phyloP scores from a whole-genome alignment of 2,888 invertebrate species.

The Lymantria monacha region DNA sequence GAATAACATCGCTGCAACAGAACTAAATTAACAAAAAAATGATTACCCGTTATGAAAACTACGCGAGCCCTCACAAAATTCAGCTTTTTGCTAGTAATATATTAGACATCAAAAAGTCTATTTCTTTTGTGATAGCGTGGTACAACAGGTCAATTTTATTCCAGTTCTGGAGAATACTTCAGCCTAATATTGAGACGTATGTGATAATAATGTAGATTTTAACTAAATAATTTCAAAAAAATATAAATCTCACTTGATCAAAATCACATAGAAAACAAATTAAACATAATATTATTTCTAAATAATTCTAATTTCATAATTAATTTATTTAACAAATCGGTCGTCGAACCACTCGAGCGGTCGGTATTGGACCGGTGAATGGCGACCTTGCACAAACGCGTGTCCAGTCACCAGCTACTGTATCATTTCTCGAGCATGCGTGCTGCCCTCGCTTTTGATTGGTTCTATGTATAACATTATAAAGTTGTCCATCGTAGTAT shows the following conservation, averaged over 20 bases:
- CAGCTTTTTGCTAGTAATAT: too few species aligned
- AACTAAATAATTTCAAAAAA: too few species aligned
- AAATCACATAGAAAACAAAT: too few species aligned
- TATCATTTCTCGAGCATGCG: slow-evolving; percentile 46
- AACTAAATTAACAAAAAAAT: too few species aligned
- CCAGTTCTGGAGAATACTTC: too few species aligned
- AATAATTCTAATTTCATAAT: background rate
- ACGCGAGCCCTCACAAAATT: too few species aligned
- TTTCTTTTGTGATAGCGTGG: background rate
- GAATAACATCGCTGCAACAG: too few species aligned
- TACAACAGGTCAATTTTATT: background rate
- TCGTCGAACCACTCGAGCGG: slow-evolving; percentile 57
- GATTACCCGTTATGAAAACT: too few species aligned
- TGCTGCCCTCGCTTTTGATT: slow-evolving; percentile 28
- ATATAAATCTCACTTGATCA: too few species aligned
- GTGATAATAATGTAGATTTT: too few species aligned
- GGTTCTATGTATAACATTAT: slow-evolving; percentile 7
- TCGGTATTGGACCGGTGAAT: slow-evolving; percentile 43
- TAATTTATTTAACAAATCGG: slow-evolving; percentile 42
- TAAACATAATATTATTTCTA: background rate
- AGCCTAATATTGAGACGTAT: too few species aligned
- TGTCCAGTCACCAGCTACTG: slow-evolving; percentile 47
- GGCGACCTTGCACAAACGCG: slow-evolving; percentile 58
- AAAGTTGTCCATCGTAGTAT: too few species aligned
- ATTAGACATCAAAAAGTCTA: background rate